Evolutionary conservation across 2,888 invertebrate species (phyloP), one percentile per base, ranked within the genome.

Genomic region (Athrips mouffetella): DNA sequence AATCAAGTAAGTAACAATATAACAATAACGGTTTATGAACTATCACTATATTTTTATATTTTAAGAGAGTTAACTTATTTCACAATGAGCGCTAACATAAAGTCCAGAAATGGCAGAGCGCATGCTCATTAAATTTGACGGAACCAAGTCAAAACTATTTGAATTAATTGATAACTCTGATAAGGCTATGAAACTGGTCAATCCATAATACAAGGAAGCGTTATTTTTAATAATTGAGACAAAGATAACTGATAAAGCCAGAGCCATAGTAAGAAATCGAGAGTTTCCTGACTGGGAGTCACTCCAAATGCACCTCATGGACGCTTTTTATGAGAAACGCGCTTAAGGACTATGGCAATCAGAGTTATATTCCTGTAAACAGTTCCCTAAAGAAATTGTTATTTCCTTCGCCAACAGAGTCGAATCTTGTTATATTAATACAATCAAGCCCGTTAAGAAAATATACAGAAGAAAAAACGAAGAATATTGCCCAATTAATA

Each of bases 401-500:
- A 39, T 64, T 13, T 51, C 54, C 10, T 67, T 58, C 48, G 49
- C 65, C 5, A 60, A 58, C 13, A 60, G 56, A 45, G 50, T 65
- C 5, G 65, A 69, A 57, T 62, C 60, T 52, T 62, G 63, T 37
- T 57, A 59, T 31, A 54, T 65, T 15, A 63, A 67, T n/a, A n/a
- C n/a, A n/a, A n/a, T n/a, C n/a, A n/a, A n/a, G n/a, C n/a, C n/a
- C n/a, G n/a, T n/a, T n/a, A n/a, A n/a, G n/a, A n/a, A n/a, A n/a
- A n/a, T n/a, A n/a, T n/a, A n/a, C n/a, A n/a, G n/a, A n/a, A n/a
- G n/a, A n/a, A n/a, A n/a, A n/a, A n/a, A n/a, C n/a, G n/a, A n/a
- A n/a, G n/a, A n/a, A n/a, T n/a, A n/a, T n/a, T n/a, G n/a, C n/a
- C n/a, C n/a, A n/a, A n/a, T n/a, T n/a, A n/a, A n/a, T n/a, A n/a